Evolutionary conservation across 1,140 invertebrate species (phyloP).

Genomic region (Drosophila albomicans): DNA sequence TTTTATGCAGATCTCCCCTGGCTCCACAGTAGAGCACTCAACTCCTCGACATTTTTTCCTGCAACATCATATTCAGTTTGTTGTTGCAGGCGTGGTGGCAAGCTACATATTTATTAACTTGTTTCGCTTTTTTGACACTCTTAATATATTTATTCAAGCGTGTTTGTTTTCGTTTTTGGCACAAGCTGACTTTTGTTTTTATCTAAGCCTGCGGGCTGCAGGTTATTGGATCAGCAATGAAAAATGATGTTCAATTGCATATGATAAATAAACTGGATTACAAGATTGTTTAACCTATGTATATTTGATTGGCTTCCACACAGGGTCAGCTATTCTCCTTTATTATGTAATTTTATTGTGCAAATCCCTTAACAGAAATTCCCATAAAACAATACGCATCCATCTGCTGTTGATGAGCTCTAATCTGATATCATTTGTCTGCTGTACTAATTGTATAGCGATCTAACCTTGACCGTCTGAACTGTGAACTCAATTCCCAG

Average conservation of each 20-base stretch:
- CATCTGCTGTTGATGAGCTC: slow-evolving; percentile 9
- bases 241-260: slow-evolving; percentile 28
- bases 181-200: slow-evolving; percentile 44
- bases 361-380: neutral
- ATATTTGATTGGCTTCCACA: neutral
- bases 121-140: slow-evolving; percentile 54
- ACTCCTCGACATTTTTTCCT: neutral
- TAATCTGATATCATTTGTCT: slow-evolving; percentile 27
- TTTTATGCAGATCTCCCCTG: slow-evolving; percentile 6
- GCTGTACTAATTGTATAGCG: neutral
- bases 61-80: slow-evolving; percentile 24
- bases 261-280: slow-evolving; percentile 25
- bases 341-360: neutral
- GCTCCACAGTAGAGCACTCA: neutral
- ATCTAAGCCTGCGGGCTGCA: slow-evolving; percentile 54
- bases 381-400: neutral
- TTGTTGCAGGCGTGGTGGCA: slow-evolving; percentile 43
- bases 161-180: slow-evolving; percentile 51
- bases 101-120: slow-evolving; percentile 10
- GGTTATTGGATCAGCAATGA: slow-evolving; percentile 73
- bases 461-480: slow-evolving; percentile 42
- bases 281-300: slow-evolving; percentile 2
- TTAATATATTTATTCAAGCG: slow-evolving; percentile 56
- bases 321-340: neutral
- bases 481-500: slow-evolving; percentile 34